Percentiles rank a stretch among this genome's conserved stretches.
Evolutionary conservation across 2,888 invertebrate species (phyloP).

Genomic region (Rhingia rostrata): DNA sequence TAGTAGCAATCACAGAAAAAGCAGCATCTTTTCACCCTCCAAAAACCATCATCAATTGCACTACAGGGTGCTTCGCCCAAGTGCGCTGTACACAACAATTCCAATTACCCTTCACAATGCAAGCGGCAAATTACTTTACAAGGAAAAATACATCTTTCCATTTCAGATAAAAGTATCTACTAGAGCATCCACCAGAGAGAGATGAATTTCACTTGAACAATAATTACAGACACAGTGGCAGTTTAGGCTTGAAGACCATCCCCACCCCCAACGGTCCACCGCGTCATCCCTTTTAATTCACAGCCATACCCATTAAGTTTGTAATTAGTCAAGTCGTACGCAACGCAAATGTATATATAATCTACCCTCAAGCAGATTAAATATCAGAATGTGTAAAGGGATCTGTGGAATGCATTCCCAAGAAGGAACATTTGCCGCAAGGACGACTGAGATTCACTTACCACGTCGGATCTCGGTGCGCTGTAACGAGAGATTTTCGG

Average conservation of each 20-base stretch:
- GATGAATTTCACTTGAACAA: constrained; percentile 9
- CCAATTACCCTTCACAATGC: constrained; percentile 33
- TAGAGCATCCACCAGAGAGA: constrained; percentile 13
- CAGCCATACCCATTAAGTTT: constrained; percentile 39
- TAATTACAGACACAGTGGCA: constrained; percentile 10
- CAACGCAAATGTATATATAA: not conserved
- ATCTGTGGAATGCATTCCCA: not conserved
- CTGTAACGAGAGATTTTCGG: too few relatives aligned
- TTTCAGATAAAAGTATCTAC: constrained; percentile 9
- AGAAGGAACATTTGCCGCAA: not conserved
- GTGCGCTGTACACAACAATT: constrained; percentile 15
- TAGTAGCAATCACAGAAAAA: too few relatives aligned
- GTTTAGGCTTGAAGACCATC: not conserved
- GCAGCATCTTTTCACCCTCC: not conserved
- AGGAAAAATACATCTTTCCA: not conserved
- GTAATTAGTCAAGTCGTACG: constrained; percentile 5
- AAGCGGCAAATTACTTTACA: constrained; percentile 15
- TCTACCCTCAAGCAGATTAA: constrained; percentile 6
- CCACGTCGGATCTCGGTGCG: too few relatives aligned
- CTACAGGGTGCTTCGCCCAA: constrained; percentile 15
- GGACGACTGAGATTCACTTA: too few relatives aligned
- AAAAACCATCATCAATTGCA: constrained; percentile 12
- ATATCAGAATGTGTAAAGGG: not conserved
- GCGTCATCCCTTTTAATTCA: not conserved
- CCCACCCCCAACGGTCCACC: not conserved